Conservation (phyloP, 1,140 invertebrate genomes). For the Bombus confusus region DNA sequence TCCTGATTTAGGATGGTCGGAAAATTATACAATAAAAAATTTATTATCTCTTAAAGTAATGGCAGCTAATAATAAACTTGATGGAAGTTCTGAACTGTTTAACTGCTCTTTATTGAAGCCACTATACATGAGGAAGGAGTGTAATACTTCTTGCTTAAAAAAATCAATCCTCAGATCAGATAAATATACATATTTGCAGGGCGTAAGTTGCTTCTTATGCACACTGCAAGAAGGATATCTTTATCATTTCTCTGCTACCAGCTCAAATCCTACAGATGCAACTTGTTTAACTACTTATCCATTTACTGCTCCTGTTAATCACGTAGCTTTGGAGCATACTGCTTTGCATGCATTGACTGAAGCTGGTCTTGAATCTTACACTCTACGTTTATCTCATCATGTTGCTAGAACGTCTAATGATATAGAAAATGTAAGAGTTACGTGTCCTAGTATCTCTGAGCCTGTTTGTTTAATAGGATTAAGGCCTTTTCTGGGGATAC, state of each 20-base stretch:
- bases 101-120: conserved; percentile 77
- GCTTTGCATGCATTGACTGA: conserved; percentile 90
- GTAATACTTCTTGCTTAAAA: conserved; percentile 69
- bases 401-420: conserved; percentile 76
- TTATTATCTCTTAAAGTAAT: conserved; percentile 76
- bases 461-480: conserved; percentile 89
- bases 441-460: conserved; percentile 84
- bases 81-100: conserved; percentile 74
- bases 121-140: conserved; percentile 75
- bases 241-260: conserved; percentile 82
- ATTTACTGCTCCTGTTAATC: conserved; percentile 87
- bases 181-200: conserved; percentile 76
- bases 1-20: conserved; percentile 79
- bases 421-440: conserved; percentile 72
- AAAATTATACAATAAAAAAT: conserved; percentile 77
- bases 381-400: conserved; percentile 86
- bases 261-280: conserved; percentile 61
- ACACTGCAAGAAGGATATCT: conserved; percentile 85
- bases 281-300: conserved; percentile 83
- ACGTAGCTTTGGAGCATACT: conserved; percentile 86
- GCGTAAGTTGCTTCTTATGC: conserved; percentile 82
- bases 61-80: conserved; percentile 55
- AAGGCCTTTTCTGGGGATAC: conserved; percentile 88
- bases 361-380: conserved; percentile 91
- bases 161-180: conserved; percentile 78